Evolutionary conservation across 2,888 invertebrate genomes (phyloP).

Genomic region (Tipula vernalis): DNA sequence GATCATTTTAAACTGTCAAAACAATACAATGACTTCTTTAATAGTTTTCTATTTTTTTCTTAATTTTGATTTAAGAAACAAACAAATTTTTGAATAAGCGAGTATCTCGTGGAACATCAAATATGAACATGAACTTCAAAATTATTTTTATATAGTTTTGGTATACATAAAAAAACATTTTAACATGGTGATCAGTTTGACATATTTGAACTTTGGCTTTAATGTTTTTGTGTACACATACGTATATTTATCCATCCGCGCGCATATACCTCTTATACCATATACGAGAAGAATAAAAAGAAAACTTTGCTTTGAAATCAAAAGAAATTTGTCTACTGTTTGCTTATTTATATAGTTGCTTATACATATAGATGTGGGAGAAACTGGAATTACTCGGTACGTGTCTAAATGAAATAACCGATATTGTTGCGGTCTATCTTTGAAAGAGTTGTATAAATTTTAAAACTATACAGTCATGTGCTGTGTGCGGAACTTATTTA

Average conservation of each 20-base stretch:
- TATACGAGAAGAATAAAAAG: background rate
- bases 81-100: background rate
- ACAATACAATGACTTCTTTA: conserved; percentile 4
- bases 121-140: background rate
- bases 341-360: background rate
- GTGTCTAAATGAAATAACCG: background rate
- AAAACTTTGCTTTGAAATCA: background rate
- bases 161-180: background rate
- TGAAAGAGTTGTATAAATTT: background rate
- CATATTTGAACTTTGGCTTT: background rate
- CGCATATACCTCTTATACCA: background rate
- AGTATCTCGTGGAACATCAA: background rate
- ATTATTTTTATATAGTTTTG: background rate
- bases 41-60: background rate
- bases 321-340: background rate
- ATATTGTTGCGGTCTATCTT: background rate
- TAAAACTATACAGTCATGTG: background rate
- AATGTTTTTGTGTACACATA: background rate
- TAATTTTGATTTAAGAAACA: background rate
- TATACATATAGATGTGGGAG: background rate
- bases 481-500: background rate
- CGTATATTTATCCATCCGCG: background rate
- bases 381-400: background rate
- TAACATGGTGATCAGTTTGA: conserved; percentile 4
- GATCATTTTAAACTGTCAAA: background rate